These are phyloP conservation scores for Drosophila pullipes DNA, from an alignment of 2,888 invertebrate species.

Conservation along the genomic window DNA sequence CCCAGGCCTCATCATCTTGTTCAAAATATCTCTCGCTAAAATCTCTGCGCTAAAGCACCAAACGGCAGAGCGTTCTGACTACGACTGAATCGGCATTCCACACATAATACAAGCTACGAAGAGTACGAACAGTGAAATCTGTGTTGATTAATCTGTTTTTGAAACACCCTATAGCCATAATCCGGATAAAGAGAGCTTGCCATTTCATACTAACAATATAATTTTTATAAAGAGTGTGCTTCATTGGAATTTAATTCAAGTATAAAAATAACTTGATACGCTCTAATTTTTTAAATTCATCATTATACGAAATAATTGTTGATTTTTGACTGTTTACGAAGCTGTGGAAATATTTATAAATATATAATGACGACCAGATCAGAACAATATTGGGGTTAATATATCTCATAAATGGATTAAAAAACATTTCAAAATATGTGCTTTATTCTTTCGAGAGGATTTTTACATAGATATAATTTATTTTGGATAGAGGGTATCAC, in stretches of 20 bases:
- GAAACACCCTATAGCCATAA: constrained; percentile 23
- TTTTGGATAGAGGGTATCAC: constrained; percentile 12
- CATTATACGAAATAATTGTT: background rate
- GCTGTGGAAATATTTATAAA: background rate
- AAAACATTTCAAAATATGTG: background rate
- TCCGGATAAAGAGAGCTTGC: background rate
- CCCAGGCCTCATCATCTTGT: constrained; percentile 33
- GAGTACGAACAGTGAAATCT: constrained; percentile 31
- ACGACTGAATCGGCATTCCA: constrained; percentile 43
- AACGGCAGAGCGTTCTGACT: constrained; percentile 30
- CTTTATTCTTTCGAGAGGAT: background rate
- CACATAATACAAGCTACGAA: constrained; percentile 38
- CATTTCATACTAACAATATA: background rate
- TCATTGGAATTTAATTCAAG: background rate
- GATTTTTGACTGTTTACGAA: background rate
- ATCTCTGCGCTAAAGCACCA: constrained; percentile 10
- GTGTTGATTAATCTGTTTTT: constrained; percentile 35
- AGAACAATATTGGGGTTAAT: background rate
- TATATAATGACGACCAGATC: background rate
- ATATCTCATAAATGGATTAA: background rate
- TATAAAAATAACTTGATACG: background rate
- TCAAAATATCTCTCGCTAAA: constrained; percentile 1
- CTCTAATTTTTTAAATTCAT: background rate
- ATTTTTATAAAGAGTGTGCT: background rate
- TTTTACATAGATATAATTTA: background rate